Evolutionary conservation across 1,140 invertebrate species (phyloP), one percentile per base, ranked within the genome.

Genomic region (Drosophila suzukii): DNA sequence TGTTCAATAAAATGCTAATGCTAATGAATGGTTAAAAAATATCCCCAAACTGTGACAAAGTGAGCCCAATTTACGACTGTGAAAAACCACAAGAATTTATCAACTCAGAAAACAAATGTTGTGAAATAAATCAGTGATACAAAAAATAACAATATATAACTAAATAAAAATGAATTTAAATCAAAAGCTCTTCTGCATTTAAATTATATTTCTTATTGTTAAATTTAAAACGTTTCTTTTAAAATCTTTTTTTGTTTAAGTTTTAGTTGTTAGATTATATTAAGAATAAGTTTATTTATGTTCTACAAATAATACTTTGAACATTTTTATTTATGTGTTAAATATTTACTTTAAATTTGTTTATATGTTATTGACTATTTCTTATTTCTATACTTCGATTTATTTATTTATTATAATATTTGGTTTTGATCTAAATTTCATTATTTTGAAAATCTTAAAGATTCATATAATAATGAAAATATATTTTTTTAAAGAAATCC

Each of bases 21-120:
- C 7, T 24, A 70, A 44, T 32, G 6, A 15, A 41, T 24, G 6
- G 15, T 20, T 5, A 46, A 72, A 60, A 34, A 51, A 66, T 11
- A n/a, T n/a, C 36, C 30, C 6, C 27, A 65, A 65, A 47, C 62
- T 47, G 62, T 65, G 62, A 65, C 41, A 61, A 65, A 65, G 62
- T 65, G 62, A 30, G 41, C 32, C 32, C 2, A 43, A 63, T 36
- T 0, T 12, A 17, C 13, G 32, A 34, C 34, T 34, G 59, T 67
- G 46, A 51, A 50, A 47, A 49, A 8, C 24, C 41, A 32, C 20
- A 1, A 27, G 10, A 61, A 39, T 38, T 20, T 17, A 38, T 30
- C 34, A 47, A 47, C 24, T 39, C 34, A 20, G 27, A 13, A n/a
- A 15, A 34, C 4, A 46, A 50, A 49, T 44, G 13, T 55, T 20